Evolutionary conservation across 92 coral and sea anemone genomes (phyloP), one percentile per base, ranked within the genome.

Genomic region (Epizoanthus fatuus): DNA sequence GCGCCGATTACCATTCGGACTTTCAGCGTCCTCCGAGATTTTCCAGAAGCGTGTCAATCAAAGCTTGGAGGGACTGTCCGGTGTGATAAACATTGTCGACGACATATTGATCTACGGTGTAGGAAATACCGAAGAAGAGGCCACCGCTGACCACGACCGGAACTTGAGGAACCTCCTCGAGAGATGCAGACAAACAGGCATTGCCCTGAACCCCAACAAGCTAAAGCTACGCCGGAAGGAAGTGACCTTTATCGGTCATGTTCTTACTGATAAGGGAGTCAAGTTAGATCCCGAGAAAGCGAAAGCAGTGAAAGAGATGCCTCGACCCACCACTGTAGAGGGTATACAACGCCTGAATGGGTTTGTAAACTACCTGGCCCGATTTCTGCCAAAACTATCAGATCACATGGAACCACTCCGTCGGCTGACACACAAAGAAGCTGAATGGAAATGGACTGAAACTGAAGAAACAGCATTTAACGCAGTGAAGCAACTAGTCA

Each of bases 221-320:
- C 62, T 75, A 82, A 83, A 64, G 40, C 92, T 88, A 40, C 49
- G 83, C 39, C 49, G 68, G 53, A 62, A 40, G 38, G 81, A 73
- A 73, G 86, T 62, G 32, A 29, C 63, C 16, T 69, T 67, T 57
- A 88, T 75, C 84, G 88, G 92, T 2, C 93, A 84, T 51, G 80
- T 84, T 55, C 69, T 90, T 22, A 84, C 83, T n/a, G 54, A 59
- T 59, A 59, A 63, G 51, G 93, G 86, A 25, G 53, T 90, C 81
- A 90, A 80, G 63, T 54, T 81, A 62, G 89, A 90, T 65, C 93
- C 89, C 4, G 90, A 81, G 79, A 84, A 89, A 58, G 91, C 79
- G 38, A 75, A 90, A 80, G 83, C 86, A 15, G 74, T 85, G 52
- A 69, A 65, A 35, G 63, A 76, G 9, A 76, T 89, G 91, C 72